These are phyloP conservation scores for Nasonia giraulti DNA, from an alignment of 1,140 invertebrate genomes.

Conservation along the genomic window DNA sequence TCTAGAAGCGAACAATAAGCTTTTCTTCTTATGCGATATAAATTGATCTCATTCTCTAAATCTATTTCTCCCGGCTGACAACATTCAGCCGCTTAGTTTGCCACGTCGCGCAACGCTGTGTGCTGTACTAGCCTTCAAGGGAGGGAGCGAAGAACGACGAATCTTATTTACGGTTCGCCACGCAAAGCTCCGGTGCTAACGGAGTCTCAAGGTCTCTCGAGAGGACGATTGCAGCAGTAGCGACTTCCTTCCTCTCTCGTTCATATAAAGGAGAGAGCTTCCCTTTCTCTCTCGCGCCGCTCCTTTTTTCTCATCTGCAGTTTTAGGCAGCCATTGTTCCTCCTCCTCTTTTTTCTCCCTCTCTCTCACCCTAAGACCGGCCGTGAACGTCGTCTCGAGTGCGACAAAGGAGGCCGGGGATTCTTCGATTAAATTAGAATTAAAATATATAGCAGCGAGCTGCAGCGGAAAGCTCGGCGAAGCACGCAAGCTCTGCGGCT, in stretches of 20 bases:
- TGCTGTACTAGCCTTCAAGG: neutral
- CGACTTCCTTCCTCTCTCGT: neutral
- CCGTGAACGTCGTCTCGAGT: neutral
- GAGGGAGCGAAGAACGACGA: neutral
- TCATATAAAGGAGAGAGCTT: neutral
- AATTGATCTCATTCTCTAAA: neutral
- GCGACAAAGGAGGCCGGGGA: neutral
- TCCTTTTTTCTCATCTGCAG: neutral
- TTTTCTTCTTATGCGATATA: neutral
- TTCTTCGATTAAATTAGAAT: conserved; percentile 35
- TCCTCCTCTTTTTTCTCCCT: neutral
- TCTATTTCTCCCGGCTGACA: conserved; percentile 11
- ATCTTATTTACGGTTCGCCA: conserved; percentile 45
- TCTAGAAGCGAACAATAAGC: neutral
- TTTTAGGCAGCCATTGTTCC: neutral
- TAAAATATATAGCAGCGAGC: conserved; percentile 10
- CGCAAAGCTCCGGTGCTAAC: conserved; percentile 31
- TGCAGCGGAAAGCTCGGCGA: neutral
- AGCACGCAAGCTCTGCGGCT: neutral
- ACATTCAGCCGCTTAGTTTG: conserved; percentile 14
- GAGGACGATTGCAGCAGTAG: conserved; percentile 19
- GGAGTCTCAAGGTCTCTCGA: conserved; percentile 39
- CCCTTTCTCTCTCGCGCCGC: neutral
- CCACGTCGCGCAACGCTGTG: no score
- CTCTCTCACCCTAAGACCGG: neutral